Base-by-base conservation (phyloP, 1,140 invertebrate genomes). In the Drosophila serrata region DNA sequence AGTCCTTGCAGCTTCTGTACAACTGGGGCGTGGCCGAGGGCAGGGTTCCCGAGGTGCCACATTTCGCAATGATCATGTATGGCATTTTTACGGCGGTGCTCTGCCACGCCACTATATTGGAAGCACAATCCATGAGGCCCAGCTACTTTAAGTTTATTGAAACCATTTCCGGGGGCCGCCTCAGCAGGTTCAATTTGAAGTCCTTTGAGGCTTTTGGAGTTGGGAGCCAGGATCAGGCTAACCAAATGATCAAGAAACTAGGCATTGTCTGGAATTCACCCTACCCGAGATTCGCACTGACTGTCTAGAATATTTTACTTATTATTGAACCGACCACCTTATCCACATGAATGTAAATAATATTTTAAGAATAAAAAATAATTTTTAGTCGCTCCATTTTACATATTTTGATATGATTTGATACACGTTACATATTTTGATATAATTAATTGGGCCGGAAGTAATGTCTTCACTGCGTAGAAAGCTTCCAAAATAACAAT, bases 61-160 rank as follows among this genome's bases (percentile, higher is more conserved):
- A 94, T 65, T 95, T 95, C 42, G 93, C 93, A 24, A 93, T 95
- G 62, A 92, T 97, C 43, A 92, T 97, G 27, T 97, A 97, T 87
- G 95, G 95, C 55, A 91, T 96, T 64, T 96, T 96, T 75, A 97
- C 96, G 4, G 95, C 96, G n/a, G 82, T 96, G 63, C 93, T 97
- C 8, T 97, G 97, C 80, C 96, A 97, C 93, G 95, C 94, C 43
- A 96, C 95, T 59, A 94, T 97, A n/a, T 73, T 97, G 51, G 97
- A 97, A 92, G 96, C 97, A 9, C 94, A 95, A 56, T 95, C 96
- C 82, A 92, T 97, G 33, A 94, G 97, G 77, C 93, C 95, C 12
- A 96, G 96, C 17, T 98, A 98, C 92, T 97, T 96, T 94, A 96
- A 95, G 85, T 98, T 97, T 91, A 93, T 98, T 15, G 93, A 95